Percentiles rank a stretch among this genome's conserved stretches.
phyloP scores from a whole-genome alignment of 64 coral and sea anemone species.

The Pachyseris speciosa region DNA sequence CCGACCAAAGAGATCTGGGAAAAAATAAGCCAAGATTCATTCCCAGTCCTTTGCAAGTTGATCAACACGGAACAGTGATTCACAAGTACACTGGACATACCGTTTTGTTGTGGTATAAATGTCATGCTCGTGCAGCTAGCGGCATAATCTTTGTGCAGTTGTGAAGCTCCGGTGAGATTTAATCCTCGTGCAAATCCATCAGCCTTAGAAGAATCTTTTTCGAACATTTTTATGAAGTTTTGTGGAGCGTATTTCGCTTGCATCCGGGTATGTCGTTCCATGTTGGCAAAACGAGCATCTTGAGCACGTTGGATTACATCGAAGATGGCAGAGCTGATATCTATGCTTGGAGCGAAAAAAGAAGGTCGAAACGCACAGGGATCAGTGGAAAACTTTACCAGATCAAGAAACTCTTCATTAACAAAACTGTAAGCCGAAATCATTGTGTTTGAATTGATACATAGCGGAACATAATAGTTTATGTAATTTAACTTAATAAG shows the following conservation, averaged over 20 bases:
- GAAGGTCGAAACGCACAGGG: conserved; percentile 65
- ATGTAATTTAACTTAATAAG: background rate
- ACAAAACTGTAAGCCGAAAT: conserved; percentile 75
- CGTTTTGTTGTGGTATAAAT: too few species aligned
- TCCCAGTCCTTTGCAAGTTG: too few species aligned
- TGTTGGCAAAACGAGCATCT: conserved; percentile 74
- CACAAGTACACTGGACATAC: too few species aligned
- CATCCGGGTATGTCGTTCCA: background rate
- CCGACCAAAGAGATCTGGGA: too few species aligned
- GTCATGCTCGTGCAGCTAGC: too few species aligned
- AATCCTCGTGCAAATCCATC: background rate
- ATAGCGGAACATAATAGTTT: background rate
- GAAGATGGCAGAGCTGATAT: conserved; percentile 88
- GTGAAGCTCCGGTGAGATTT: background rate
- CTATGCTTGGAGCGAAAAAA: conserved; percentile 84
- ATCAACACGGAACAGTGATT: too few species aligned
- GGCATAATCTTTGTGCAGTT: too few species aligned
- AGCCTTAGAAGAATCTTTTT: background rate
- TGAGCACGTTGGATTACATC: conserved; percentile 77
- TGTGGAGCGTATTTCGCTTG: too few species aligned
- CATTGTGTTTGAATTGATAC: background rate
- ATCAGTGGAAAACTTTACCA: conserved; percentile 73
- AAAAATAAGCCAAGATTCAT: too few species aligned
- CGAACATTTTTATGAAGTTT: too few species aligned
- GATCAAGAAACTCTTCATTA: conserved; percentile 89